Evolutionary conservation across 2,888 invertebrate genomes (phyloP), one percentile per base, ranked within the genome.

Genomic region (Eupsilia transversa): DNA sequence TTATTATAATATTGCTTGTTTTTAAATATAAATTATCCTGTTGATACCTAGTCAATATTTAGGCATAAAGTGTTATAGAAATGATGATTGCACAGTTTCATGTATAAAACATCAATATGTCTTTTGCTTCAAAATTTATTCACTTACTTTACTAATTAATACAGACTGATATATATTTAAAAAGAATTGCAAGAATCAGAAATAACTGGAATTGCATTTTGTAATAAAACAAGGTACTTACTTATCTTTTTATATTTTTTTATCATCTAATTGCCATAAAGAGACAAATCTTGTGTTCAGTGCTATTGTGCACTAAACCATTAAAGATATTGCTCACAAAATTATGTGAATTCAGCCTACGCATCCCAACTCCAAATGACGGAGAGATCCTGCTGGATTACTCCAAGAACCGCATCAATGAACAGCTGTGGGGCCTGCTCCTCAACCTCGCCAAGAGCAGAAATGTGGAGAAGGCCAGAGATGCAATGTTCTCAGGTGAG

Each of bases 331-430:
- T 30, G 9, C 3, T n/a, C 7, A 20, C 23, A 17, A 17, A 6
- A 14, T n/a, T n/a, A 20, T n/a, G 43, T 49, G 9, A 71, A 77
- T 79, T 68, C 93, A 99, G 99, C 92, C 95, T 98, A 81, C 97
- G 96, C 70, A 93, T 99, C 74, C 93, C 97, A 52, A 99, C 99
- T 0, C 98, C 98, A 10, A 96, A 97, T 75, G 99, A 99, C 97
- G 99, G 99, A 12, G 98, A 98, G 41, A 98, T 99, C 88, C 97
- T 99, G 56, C 93, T 99, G 88, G 99, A 99, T 95, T 99, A 98
- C 95, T 99, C 99, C 23, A 99, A 99, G 96, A 99, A 99, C 95
- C 97, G 99, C 61, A 97, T 99, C 78, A 98, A 98, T 89, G 97
- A 97, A 33, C 97, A 98, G 78, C 97, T 97, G 10, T 96, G 99